phyloP scores from a whole-genome alignment of 2,797 vertebrate species.

The Anguilla megastoma region DNA sequence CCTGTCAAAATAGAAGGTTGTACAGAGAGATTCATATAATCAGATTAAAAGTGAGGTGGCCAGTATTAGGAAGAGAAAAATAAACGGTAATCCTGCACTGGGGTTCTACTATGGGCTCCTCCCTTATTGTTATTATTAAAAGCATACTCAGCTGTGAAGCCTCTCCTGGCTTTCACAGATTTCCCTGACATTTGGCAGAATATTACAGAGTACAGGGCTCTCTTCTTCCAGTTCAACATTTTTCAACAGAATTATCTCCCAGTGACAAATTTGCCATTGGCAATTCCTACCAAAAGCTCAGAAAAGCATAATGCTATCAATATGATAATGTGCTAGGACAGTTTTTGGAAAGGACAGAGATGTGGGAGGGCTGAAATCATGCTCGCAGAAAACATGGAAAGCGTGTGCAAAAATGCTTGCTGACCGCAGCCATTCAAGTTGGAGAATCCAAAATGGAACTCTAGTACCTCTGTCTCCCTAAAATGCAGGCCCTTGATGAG shows the following conservation, averaged over 20 bases:
- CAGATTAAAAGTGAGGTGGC: constrained; percentile 7
- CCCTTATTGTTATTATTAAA: constrained; percentile 22
- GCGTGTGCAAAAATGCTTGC: not conserved
- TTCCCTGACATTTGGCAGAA: constrained; percentile 3
- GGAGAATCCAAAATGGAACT: not conserved
- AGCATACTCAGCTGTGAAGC: not conserved
- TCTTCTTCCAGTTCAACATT: not conserved
- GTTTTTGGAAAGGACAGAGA: constrained; percentile 17
- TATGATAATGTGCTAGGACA: constrained; percentile 18
- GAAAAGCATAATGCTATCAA: constrained; percentile 9
- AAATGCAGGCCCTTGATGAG: not conserved
- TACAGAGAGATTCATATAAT: not conserved
- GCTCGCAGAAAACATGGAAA: constrained; percentile 7
- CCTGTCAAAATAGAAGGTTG: not conserved
- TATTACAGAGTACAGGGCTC: not conserved
- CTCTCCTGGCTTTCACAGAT: not conserved
- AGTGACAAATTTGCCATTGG: constrained; percentile 7
- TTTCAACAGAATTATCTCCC: not conserved
- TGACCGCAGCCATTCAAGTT: not conserved
- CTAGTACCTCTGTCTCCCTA: not conserved
- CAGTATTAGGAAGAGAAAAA: constrained; percentile 1
- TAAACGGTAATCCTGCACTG: constrained; percentile 16
- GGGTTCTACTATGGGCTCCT: constrained; percentile 10
- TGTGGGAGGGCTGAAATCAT: not conserved
- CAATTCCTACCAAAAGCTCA: constrained; percentile 7